Evolutionary conservation across 2,888 invertebrate genomes (phyloP).

Genomic region (Drosophila paranaensis): DNA sequence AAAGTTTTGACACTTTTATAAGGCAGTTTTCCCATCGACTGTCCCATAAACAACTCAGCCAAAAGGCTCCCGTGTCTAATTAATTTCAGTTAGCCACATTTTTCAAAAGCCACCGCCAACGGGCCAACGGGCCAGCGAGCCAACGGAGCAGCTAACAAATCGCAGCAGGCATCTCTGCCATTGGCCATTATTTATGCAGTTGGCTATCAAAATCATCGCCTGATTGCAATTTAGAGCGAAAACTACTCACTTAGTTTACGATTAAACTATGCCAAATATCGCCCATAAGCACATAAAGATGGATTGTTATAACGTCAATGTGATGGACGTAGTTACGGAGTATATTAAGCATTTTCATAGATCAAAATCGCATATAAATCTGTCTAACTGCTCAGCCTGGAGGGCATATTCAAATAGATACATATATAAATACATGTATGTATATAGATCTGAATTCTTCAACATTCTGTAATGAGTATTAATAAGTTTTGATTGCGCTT

Average conservation of each 20-base stretch:
- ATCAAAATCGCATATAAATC: neutral
- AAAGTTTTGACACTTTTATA: conserved; percentile 80
- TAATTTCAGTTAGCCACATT: conserved; percentile 54
- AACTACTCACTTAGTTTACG: conserved; percentile 59
- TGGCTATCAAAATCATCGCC: conserved; percentile 47
- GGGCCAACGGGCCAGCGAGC: conserved; percentile 41
- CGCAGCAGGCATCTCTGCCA: conserved; percentile 45
- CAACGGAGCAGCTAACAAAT: conserved; percentile 26
- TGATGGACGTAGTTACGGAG: neutral
- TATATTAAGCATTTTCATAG: neutral
- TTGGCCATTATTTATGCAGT: conserved; percentile 49
- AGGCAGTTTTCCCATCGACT: conserved; percentile 69
- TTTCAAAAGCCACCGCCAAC: conserved; percentile 56
- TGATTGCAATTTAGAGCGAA: conserved; percentile 44
- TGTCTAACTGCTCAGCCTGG: too few relatives aligned
- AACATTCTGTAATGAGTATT: conserved; percentile 4
- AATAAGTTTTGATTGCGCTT: conserved; percentile 14
- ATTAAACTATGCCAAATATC: conserved; percentile 15
- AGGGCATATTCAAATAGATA: neutral
- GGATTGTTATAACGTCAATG: neutral
- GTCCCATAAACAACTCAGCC: conserved; percentile 77
- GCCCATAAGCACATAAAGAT: conserved; percentile 2
- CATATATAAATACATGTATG: neutral
- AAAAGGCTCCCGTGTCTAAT: conserved; percentile 72
- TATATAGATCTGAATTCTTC: neutral